These are phyloP conservation scores for Sitta carolinensis DNA, from an alignment of 2,797 vertebrate genomes.

Conservation along the genomic window DNA sequence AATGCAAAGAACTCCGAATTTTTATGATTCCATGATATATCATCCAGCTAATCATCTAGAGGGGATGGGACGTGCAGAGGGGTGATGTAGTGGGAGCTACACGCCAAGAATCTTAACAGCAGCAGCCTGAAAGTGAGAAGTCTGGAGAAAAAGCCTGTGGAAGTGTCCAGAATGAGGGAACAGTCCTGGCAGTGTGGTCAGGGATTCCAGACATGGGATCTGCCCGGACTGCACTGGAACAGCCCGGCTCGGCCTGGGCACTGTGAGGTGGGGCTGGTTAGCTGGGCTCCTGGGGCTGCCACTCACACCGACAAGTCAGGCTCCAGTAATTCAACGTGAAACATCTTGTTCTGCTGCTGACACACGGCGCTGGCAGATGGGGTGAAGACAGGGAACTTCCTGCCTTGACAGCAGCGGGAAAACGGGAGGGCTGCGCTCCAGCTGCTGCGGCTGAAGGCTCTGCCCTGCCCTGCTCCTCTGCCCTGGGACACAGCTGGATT, in stretches of 20 bases:
- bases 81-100: neutral
- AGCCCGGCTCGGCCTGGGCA: accelerated
- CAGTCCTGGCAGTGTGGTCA: neutral
- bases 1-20: neutral
- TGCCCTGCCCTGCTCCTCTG: neutral
- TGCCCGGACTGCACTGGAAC: neutral
- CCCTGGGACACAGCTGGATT: neutral
- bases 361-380: neutral
- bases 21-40: neutral
- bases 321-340: neutral
- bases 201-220: neutral
- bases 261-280: accelerated
- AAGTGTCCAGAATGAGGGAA: neutral
- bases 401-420: neutral
- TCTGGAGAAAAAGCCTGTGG: neutral
- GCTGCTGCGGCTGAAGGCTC: neutral
- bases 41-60: neutral
- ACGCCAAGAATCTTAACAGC: neutral
- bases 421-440: neutral
- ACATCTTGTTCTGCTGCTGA: neutral
- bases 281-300: neutral
- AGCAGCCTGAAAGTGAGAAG: neutral
- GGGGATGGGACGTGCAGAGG: neutral
- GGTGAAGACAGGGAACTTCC: neutral
- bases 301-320: neutral